Evolutionary conservation across 2,113 vertebrate species (phyloP), one percentile per base, ranked within the genome.

Genomic region (Nyctereutes procyonoides): DNA sequence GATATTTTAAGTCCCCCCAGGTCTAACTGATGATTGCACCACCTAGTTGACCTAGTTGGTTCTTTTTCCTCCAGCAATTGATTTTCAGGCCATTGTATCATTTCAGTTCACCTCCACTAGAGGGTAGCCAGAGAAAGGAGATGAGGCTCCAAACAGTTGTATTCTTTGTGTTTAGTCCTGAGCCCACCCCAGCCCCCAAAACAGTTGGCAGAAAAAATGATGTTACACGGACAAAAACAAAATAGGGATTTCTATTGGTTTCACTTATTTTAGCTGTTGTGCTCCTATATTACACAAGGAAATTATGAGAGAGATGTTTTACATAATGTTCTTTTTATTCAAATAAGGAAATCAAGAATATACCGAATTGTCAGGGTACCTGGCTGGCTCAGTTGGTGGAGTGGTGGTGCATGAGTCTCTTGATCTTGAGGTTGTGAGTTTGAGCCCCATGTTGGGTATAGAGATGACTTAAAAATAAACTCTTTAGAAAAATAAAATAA

Each of bases 91-190:
- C 73, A 58, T 30, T 91, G 77, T 67, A 26, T 58, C 69, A 95
- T 97, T 97, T 90, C 87, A 92, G 30, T 58, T 89, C 53, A n/a
- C 5, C 3, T 93, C 97, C 96, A 97, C 92, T 97, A 98, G 97
- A 96, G 82, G 97, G 96, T 17, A 69, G 74, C 17, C 60, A 81
- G 83, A 73, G 89, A 98, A 96, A 96, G 89, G n/a, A 90, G 51
- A 98, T 92, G 92, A 95, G 38, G 20, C 90, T 92, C 77, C 82
- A 93, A 96, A 53, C 32, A 76, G 30, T 93, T 77, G 13, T 51
- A n/a, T 84, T 58, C 43, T 76, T 92, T 60, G 6, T 10, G 26
- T 51, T 86, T 26, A 79, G 28, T 69, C 43, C 51, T 85, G 30
- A 14, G 13, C 32, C 28, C 38, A 7, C 5, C 65, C 13, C 2